phyloP scores from a whole-genome alignment of 2,888 invertebrate genomes.

The Chrysodeixis includens region DNA sequence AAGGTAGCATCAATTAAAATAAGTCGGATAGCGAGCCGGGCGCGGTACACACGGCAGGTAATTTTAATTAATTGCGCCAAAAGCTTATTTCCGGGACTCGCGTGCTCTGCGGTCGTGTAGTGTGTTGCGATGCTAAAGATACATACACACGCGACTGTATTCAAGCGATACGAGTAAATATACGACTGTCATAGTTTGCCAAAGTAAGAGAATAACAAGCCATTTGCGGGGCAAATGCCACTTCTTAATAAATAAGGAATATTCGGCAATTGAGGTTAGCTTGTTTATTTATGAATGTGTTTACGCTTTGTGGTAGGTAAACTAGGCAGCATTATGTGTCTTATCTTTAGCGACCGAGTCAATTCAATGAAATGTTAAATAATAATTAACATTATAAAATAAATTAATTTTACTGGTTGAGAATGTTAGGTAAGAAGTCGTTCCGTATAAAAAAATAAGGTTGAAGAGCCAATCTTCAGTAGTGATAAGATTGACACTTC shows the following conservation, averaged over 20 bases:
- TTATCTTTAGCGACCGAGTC: no score
- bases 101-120: conserved; percentile 24
- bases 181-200: neutral
- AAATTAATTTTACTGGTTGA: no score
- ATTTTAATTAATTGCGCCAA: conserved; percentile 36
- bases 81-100: conserved; percentile 36
- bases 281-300: no score
- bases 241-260: neutral
- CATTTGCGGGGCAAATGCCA: neutral
- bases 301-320: no score
- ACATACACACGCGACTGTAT: neutral
- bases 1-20: conserved; percentile 7
- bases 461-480: no score
- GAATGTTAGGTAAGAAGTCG: no score
- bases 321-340: no score
- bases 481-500: no score
- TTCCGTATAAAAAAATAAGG: no score
- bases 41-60: conserved; percentile 8
- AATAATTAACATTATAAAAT: no score
- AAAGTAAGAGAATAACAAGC: neutral
- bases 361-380: no score
- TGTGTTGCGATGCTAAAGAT: conserved; percentile 12
- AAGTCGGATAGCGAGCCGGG: conserved; percentile 8
- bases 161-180: neutral
- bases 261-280: no score